phyloP scores from a whole-genome alignment of 2,113 vertebrate genomes.

The Chunga burmeisteri region DNA sequence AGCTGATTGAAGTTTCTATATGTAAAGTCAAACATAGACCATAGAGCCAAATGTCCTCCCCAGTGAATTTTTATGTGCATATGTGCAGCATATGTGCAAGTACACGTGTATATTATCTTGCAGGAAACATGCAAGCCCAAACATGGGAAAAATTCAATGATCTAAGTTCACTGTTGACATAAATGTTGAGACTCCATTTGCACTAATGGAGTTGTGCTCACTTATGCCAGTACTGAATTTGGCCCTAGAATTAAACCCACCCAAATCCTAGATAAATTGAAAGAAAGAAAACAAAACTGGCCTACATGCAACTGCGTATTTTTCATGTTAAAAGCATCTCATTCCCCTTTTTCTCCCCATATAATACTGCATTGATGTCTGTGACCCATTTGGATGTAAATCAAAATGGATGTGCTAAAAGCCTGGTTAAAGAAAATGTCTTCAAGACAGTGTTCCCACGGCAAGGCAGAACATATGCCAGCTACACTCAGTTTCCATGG shows the following conservation, averaged over 20 bases:
- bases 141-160: slow-evolving; percentile 43
- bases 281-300: slow-evolving; percentile 50
- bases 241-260: slow-evolving; percentile 32
- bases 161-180: slow-evolving; percentile 37
- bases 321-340: slow-evolving; percentile 53
- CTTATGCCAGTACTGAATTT: slow-evolving; percentile 21
- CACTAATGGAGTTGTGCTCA: slow-evolving; percentile 20
- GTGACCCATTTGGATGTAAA: slow-evolving; percentile 56
- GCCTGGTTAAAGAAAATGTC: slow-evolving; percentile 48
- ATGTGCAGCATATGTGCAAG: slow-evolving; percentile 49
- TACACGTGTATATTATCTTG: slow-evolving; percentile 22
- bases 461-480: slow-evolving; percentile 21
- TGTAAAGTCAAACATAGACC: background rate
- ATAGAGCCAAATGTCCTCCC: background rate
- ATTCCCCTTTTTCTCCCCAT: slow-evolving; percentile 11
- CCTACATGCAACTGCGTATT: slow-evolving; percentile 36
- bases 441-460: background rate
- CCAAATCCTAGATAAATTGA: slow-evolving; percentile 43
- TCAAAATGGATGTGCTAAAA: slow-evolving; percentile 65
- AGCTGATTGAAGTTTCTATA: background rate
- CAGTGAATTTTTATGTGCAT: slow-evolving; percentile 20
- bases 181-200: background rate
- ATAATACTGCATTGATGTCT: slow-evolving; percentile 48
- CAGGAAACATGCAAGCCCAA: slow-evolving; percentile 47
- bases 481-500: background rate